phyloP scores from a whole-genome alignment of 2,113 vertebrate genomes.

The Opisthocomus hoazin region DNA sequence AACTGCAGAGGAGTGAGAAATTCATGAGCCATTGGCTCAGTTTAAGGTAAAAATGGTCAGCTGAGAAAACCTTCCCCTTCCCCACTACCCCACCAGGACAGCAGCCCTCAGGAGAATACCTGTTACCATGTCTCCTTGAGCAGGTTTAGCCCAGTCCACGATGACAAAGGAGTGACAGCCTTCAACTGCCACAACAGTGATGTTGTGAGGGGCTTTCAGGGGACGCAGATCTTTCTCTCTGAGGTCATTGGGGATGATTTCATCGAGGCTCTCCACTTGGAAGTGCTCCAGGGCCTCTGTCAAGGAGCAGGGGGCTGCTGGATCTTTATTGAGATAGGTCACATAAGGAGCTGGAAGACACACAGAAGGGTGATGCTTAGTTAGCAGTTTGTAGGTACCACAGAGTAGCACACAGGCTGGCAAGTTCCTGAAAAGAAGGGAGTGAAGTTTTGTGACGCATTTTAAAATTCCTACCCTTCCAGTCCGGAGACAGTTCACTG shows the following conservation, averaged over 20 bases:
- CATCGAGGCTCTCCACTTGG: slow-evolving; percentile 88
- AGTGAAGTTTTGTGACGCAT: background rate
- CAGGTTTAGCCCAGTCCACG: slow-evolving; percentile 89
- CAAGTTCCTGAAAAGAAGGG: background rate
- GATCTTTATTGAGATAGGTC: slow-evolving; percentile 93
- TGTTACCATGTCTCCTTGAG: slow-evolving; percentile 89
- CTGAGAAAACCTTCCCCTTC: background rate
- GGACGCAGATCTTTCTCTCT: slow-evolving; percentile 66
- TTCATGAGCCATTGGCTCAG: background rate
- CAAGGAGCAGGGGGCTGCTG: slow-evolving; percentile 88
- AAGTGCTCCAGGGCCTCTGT: slow-evolving; percentile 95
- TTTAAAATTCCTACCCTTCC: background rate
- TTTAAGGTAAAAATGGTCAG: background rate
- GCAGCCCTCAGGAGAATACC: slow-evolving; percentile 64
- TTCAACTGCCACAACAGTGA: slow-evolving; percentile 94
- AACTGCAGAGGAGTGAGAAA: background rate
- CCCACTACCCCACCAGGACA: background rate
- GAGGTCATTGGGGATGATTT: slow-evolving; percentile 84
- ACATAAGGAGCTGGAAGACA: slow-evolving; percentile 87
- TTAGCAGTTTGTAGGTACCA: background rate
- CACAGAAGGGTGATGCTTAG: background rate
- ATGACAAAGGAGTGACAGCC: slow-evolving; percentile 98
- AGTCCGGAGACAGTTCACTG: background rate
- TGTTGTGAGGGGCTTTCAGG: slow-evolving; percentile 84
- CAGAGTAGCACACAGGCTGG: background rate